Evolutionary conservation across 2,797 vertebrate genomes (phyloP).

Genomic region (Australoheros facetus): DNA sequence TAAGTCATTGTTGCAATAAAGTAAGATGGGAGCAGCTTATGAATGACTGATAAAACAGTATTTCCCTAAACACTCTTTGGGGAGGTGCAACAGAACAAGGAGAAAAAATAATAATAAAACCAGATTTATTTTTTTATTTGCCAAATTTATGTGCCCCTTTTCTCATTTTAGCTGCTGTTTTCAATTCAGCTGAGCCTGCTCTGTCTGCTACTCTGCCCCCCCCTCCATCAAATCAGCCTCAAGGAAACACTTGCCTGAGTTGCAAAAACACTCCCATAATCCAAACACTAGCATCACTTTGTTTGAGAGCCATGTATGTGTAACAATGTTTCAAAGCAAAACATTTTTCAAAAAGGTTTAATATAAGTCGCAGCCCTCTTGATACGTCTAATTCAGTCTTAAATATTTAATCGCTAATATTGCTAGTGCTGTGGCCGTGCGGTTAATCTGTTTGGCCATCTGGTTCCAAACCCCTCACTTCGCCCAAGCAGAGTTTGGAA

Average conservation of each 20-base stretch:
- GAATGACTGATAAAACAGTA: no score
- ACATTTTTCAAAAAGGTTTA: background rate
- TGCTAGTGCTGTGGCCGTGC: background rate
- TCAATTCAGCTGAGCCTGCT: background rate
- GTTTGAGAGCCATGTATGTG: background rate
- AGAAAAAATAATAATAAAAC: background rate
- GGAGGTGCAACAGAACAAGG: background rate
- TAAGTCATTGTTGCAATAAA: background rate
- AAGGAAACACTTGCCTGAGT: background rate
- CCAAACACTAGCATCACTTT: background rate
- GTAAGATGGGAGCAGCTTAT: background rate
- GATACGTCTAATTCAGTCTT: background rate
- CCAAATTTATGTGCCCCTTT: background rate
- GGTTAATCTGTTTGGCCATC: background rate
- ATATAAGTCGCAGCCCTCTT: background rate
- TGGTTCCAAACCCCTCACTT: background rate
- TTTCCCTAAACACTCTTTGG: no score
- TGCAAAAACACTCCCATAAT: background rate
- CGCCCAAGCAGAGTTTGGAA: background rate
- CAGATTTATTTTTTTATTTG: background rate
- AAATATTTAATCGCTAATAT: background rate
- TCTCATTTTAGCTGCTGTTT: background rate
- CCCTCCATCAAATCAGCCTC: background rate
- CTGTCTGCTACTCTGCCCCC: background rate
- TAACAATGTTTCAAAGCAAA: background rate